These are phyloP conservation scores for Orthonyx spaldingii DNA, from an alignment of 2,113 vertebrate species.

Conservation along the genomic window DNA sequence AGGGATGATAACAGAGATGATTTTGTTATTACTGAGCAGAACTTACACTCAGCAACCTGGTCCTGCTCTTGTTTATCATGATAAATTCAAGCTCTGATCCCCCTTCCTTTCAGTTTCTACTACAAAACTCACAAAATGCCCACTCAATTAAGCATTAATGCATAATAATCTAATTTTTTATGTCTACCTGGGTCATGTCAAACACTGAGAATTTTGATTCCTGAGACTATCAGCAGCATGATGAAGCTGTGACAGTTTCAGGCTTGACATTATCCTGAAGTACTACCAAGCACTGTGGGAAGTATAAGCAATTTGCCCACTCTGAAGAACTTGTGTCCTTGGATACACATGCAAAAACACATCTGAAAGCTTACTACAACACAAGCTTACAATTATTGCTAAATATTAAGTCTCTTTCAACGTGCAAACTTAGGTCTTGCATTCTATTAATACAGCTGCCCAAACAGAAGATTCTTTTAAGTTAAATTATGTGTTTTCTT, in stretches of 20 bases:
- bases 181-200: not conserved
- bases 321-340: not conserved
- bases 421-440: not conserved
- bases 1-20: not conserved
- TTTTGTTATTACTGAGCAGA: not conserved
- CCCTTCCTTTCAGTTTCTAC: not conserved
- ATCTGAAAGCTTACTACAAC: not conserved
- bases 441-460: not conserved
- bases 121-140: not conserved
- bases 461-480: not conserved
- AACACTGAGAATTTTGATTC: not conserved
- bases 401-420: not conserved
- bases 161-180: not conserved
- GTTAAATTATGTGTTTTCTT: not conserved
- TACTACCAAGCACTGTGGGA: not conserved
- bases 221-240: not conserved
- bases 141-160: not conserved
- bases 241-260: not conserved
- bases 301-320: not conserved
- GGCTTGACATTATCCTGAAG: not conserved
- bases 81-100: not conserved
- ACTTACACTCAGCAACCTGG: not conserved
- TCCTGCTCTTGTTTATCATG: not conserved
- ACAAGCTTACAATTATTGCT: not conserved
- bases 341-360: accelerated